Base-by-base conservation (phyloP, 2,113 vertebrate species). In the Silurus asotus region DNA sequence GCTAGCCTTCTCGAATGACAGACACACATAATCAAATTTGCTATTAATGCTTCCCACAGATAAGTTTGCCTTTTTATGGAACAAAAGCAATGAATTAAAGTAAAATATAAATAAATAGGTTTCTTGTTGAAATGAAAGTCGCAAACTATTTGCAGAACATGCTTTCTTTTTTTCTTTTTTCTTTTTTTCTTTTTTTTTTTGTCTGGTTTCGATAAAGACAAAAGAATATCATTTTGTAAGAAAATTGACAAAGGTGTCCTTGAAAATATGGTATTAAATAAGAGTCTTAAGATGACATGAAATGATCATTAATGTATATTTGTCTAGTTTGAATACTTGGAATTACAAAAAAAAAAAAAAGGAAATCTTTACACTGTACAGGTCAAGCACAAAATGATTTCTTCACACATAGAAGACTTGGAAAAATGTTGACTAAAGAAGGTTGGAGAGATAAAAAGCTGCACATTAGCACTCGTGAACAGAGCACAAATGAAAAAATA, bases 351-450 rank as follows among this genome's bases (percentile, higher is more conserved):
- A n/a, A n/a, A n/a, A 88, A 91, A 90, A 90, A 87, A 91, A 80
- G 91, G 4, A 91, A 91, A 90, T 91, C 88, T 92, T 94, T 93
- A 93, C 90, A 93, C 92, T 94, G 92, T 94, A 94, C 94, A 91
- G 92, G 37, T 67, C 58, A 48, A 84, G 28, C 25, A 83, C 28
- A 85, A 74, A 78, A 64, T 79, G 7, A 28, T 85, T 75, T 88
- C 87, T 91, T 90, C 87, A 89, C 92, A 92, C 87, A 89, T 48
- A 28, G 25, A 84, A 15, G 11, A 78, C 67, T 62, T 10, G 82
- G 86, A 87, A 87, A 88, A 91, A 90, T 89, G 87, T 91, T 87
- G 87, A 86, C 88, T 90, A 80, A 88, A 80, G 81, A 87, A 37
- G 49, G 59, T 75, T 53, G 48, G 6, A 25, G 6, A 17, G 61